These are phyloP conservation scores for Brachyptera risi DNA, from an alignment of 2,888 invertebrate species.

Conservation along the genomic window DNA sequence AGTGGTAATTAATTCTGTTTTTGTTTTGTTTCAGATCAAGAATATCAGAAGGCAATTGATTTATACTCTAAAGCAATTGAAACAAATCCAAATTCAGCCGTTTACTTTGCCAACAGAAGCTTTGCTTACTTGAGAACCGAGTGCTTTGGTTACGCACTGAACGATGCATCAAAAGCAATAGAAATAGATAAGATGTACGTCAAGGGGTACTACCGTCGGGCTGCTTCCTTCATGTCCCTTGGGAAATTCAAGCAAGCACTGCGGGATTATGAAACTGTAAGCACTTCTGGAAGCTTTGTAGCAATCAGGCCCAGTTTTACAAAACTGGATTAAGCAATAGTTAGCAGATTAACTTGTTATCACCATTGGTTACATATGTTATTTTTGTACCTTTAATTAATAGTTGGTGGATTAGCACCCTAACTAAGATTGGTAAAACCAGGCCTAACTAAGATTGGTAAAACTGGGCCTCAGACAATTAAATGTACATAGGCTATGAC, in stretches of 20 bases:
- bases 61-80: conserved; percentile 61
- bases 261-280: conserved; percentile 93
- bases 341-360: no score
- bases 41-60: conserved; percentile 85
- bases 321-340: no score
- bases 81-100: conserved; percentile 72
- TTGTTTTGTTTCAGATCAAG: conserved; percentile 67
- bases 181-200: conserved; percentile 84
- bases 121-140: conserved; percentile 92
- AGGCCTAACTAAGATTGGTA: no score
- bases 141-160: conserved; percentile 90
- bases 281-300: conserved; percentile 43
- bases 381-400: no score
- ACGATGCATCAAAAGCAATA: conserved; percentile 88
- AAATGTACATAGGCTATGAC: no score
- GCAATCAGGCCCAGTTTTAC: no score
- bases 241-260: conserved; percentile 96
- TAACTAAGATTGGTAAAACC: no score
- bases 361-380: no score
- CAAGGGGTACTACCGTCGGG: conserved; percentile 96
- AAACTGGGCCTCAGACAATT: no score
- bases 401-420: no score
- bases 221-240: conserved; percentile 94
- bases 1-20: conserved; percentile 11
- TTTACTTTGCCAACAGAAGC: conserved; percentile 92